These are phyloP conservation scores for Labeo catla DNA, from an alignment of 2,113 vertebrate species.

Conservation along the genomic window DNA sequence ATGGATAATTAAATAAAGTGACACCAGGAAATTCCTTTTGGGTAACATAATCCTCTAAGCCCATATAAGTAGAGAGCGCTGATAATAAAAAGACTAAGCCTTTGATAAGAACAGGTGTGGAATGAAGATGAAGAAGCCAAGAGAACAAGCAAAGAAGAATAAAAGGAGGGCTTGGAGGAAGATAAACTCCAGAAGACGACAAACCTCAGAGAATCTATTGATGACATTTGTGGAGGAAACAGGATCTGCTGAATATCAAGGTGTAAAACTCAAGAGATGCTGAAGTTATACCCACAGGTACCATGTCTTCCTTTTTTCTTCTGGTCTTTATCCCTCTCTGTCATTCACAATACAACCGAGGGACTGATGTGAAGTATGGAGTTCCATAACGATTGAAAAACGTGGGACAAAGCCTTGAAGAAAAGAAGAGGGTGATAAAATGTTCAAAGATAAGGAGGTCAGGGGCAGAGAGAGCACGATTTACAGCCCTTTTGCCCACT, in stretches of 20 bases:
- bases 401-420: slow-evolving; percentile 13
- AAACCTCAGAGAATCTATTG: slow-evolving; percentile 28
- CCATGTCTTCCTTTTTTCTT: neutral
- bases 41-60: slow-evolving; percentile 45
- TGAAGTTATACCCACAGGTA: slow-evolving; percentile 1
- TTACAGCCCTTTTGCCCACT: slow-evolving; percentile 3
- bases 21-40: slow-evolving; percentile 42
- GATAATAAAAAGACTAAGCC: slow-evolving; percentile 44
- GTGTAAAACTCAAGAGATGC: neutral
- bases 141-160: neutral
- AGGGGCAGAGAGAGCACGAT: neutral
- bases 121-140: slow-evolving; percentile 47
- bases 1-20: slow-evolving; percentile 45
- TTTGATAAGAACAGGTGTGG: slow-evolving; percentile 57
- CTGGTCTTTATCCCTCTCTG: slow-evolving; percentile 2
- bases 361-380: neutral
- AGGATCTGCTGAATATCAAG: slow-evolving; percentile 42
- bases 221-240: slow-evolving; percentile 54
- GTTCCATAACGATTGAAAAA: neutral
- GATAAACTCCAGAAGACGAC: slow-evolving; percentile 8
- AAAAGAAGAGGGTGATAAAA: neutral
- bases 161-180: neutral
- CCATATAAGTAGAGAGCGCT: slow-evolving; percentile 40
- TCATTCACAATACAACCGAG: neutral
- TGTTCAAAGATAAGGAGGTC: neutral